phyloP scores from a whole-genome alignment of 1,140 invertebrate species.

The Neodiprion virginianus region DNA sequence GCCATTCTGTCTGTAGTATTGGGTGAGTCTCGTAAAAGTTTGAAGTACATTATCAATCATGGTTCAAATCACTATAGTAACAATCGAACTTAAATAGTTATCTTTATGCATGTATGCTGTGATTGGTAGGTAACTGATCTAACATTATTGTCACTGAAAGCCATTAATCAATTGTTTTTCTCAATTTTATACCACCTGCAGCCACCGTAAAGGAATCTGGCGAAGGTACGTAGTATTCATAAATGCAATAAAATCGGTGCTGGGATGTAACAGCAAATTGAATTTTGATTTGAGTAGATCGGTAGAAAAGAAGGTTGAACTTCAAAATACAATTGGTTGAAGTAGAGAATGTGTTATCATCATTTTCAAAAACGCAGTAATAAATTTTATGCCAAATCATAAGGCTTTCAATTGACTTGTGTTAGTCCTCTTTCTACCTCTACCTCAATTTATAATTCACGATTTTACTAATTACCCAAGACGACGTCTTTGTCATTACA shows the following conservation, averaged over 20 bases:
- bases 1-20: constrained; percentile 76
- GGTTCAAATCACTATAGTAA: neutral
- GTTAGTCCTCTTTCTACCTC: too few relatives aligned
- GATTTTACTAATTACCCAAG: too few relatives aligned
- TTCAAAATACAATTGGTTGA: too few relatives aligned
- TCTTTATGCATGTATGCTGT: constrained; percentile 11
- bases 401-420: too few relatives aligned
- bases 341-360: too few relatives aligned
- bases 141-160: neutral
- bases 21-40: constrained; percentile 53
- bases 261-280: neutral
- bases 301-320: too few relatives aligned
- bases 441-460: too few relatives aligned
- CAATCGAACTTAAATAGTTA: neutral
- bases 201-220: constrained; percentile 39
- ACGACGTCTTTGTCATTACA: too few relatives aligned
- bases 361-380: too few relatives aligned
- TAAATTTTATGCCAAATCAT: too few relatives aligned
- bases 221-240: constrained; percentile 32
- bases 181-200: constrained; percentile 27
- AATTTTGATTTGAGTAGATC: too few relatives aligned
- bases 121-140: constrained; percentile 8
- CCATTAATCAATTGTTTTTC: constrained; percentile 6
- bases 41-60: neutral
- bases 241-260: constrained; percentile 14